These are phyloP conservation scores for Protonibea diacanthus DNA, from an alignment of 2,797 vertebrate genomes.

Conservation along the genomic window DNA sequence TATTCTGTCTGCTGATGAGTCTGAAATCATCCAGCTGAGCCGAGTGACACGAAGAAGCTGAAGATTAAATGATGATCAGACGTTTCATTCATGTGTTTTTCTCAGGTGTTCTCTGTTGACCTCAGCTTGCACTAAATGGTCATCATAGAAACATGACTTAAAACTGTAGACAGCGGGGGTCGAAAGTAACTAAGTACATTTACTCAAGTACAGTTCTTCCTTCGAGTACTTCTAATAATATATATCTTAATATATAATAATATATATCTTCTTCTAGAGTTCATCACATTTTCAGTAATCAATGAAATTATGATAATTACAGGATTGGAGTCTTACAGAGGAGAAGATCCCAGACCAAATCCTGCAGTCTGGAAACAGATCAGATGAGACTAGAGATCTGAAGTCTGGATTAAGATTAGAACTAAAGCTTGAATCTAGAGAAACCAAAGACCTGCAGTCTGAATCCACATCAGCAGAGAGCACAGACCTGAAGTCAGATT, in stretches of 20 bases:
- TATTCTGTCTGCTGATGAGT: conserved; percentile 8
- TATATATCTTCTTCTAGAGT: too few species aligned
- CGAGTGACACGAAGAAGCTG: not conserved
- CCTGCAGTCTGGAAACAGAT: not conserved
- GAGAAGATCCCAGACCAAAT: conserved; percentile 70
- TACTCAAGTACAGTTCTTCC: too few species aligned
- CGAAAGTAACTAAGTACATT: too few species aligned
- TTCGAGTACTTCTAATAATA: too few species aligned
- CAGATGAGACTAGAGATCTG: not conserved
- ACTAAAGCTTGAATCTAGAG: conserved; percentile 1
- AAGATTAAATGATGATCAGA: not conserved
- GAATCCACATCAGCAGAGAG: not conserved
- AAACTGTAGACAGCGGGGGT: too few species aligned
- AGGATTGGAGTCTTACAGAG: conserved; percentile 84
- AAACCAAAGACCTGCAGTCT: conserved; percentile 31
- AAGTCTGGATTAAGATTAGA: not conserved
- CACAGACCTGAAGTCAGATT: not conserved
- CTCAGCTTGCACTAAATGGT: too few species aligned
- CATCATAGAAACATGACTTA: too few species aligned
- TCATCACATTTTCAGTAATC: not conserved
- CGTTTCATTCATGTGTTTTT: not conserved
- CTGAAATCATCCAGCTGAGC: not conserved
- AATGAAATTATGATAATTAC: not conserved
- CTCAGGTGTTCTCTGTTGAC: too few species aligned
- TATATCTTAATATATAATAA: too few species aligned